Base-by-base conservation (phyloP, 2,113 vertebrate genomes). In the Madoqua kirkii region DNA sequence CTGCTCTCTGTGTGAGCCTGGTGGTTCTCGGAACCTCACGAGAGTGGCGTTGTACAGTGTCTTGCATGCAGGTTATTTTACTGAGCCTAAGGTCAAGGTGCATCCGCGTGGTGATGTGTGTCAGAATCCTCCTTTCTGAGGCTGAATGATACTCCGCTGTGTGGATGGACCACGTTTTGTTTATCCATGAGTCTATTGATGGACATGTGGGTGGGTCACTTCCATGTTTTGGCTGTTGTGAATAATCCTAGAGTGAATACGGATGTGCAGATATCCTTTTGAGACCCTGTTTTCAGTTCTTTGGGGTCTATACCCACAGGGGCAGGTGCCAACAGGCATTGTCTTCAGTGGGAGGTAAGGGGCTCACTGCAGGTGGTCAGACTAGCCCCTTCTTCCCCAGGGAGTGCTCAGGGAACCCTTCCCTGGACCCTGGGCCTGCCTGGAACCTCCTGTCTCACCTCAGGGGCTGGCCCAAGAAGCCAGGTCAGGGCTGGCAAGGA, bases 111-210 rank as follows among this genome's bases (percentile, higher is more conserved):
- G 21, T 10, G 17, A 13, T 4, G 10, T 10, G 40, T 25, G 31
- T 57, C 59, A 31, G 76, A 17, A 11, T 36, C 36, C 50, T 21
- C 12, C 52, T 71, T 12, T 43, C 43, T 16, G 15, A 9, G 3
- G 60, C 60, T 79, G 36, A 33, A 4, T 43, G 1, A 16, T 7
- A 21, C 19, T 25, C 50, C 3, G 0, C 16, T 6, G 0, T 36
- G 5, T 21, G 59, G 27, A 4, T 17, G 55, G 10, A 45, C 8
- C 13, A 25, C 15, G 3, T 54, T 19, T 45, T 8, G 57, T 9
- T 36, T 2, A 2, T 29, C 50, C 25, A 0, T 3, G 2, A 4
- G 7, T 45, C 25, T 9, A 0, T 8, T 10, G 16, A 17, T 1
- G 78, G 33, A 12, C 52, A 4, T 21, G 3, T 6, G 16, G 48